Evolutionary conservation across 2,113 vertebrate genomes (phyloP).

Genomic region (Calidris pugnax): DNA sequence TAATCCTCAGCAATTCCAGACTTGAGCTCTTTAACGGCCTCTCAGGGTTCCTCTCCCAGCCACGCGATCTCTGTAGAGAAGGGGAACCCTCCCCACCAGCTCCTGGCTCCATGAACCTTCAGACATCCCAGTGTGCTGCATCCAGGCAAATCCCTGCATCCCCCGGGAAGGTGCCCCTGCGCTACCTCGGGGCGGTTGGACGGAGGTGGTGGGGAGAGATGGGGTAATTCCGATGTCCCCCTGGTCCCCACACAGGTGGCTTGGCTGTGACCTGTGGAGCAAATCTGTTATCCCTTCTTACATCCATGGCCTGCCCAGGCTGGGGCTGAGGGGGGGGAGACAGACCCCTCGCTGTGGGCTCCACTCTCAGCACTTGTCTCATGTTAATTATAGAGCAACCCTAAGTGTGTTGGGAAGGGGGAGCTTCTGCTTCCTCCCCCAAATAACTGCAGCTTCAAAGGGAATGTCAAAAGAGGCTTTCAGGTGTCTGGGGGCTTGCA

Average conservation of each 20-base stretch:
- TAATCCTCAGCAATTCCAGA: not conserved
- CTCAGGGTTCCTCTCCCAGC: not conserved
- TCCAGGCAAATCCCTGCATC: not conserved
- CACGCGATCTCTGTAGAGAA: not conserved
- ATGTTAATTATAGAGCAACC: not conserved
- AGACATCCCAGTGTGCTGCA: not conserved
- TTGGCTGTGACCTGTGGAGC: not conserved
- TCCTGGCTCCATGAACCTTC: not conserved
- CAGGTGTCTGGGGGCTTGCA: not conserved
- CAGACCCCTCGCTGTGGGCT: not conserved
- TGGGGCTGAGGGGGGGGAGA: not conserved
- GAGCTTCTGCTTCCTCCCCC: not conserved
- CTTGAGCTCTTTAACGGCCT: not conserved
- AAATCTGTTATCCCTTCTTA: not conserved
- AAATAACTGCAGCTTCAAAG: not conserved
- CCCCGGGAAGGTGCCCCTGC: not conserved
- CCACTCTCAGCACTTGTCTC: not conserved
- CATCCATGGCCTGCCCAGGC: accelerated
- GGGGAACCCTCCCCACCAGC: not conserved
- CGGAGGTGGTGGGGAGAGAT: accelerated
- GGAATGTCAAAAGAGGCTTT: not conserved
- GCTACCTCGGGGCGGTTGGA: accelerated
- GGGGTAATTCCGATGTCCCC: accelerated
- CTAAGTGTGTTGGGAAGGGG: not conserved
- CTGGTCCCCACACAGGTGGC: accelerated